A percentile compares a stretch with the other conserved stretches of the same genome.
phyloP scores from a whole-genome alignment of 2,797 vertebrate genomes.

The Ficedula albicollis region DNA sequence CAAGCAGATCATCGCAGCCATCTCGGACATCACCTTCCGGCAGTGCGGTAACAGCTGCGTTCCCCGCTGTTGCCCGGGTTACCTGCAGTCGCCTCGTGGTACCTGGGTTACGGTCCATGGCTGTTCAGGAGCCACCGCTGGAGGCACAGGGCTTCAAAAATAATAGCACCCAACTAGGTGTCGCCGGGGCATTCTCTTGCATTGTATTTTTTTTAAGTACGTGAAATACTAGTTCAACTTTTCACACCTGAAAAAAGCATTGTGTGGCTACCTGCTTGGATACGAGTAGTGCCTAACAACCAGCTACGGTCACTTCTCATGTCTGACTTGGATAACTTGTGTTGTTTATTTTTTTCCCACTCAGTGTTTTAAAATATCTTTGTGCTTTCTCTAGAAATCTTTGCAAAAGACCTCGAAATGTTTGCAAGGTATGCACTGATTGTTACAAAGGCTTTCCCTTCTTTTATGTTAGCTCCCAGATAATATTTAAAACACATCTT shows the following conservation, averaged over 20 bases:
- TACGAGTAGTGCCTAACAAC: fast-evolving
- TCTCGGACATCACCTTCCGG: conserved; percentile 88
- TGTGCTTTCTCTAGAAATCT: conserved; percentile 82
- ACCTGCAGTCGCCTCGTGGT: too few relatives aligned
- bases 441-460: neutral
- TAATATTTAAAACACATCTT: neutral
- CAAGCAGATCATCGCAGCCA: conserved; percentile 83
- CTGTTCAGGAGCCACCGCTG: too few relatives aligned
- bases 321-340: neutral
- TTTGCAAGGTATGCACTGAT: conserved; percentile 87
- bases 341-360: neutral
- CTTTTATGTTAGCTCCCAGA: neutral
- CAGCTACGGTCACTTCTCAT: neutral
- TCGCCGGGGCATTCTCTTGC: neutral
- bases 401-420: conserved; percentile 92
- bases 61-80: neutral
- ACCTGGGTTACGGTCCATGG: neutral
- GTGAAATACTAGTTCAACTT: neutral
- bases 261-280: neutral
- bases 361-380: neutral
- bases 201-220: fast-evolving
- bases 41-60: conserved; percentile 82
- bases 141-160: neutral
- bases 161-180: neutral
- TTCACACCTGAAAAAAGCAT: neutral